Evolutionary conservation across 2,888 invertebrate species (phyloP), one percentile per base, ranked within the genome.

Genomic region (Mactromeris polynyma): DNA sequence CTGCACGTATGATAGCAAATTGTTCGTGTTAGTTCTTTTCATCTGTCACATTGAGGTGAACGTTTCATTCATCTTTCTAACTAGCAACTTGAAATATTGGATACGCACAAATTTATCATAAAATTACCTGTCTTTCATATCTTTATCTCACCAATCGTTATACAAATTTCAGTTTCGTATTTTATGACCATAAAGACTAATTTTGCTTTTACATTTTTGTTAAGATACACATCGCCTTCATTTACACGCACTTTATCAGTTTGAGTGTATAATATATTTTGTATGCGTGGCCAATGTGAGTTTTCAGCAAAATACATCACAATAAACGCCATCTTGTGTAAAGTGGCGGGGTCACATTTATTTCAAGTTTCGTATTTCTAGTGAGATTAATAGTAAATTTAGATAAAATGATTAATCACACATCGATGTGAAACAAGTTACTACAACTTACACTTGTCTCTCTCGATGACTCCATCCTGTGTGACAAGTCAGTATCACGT

Each of bases 31-130:
- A n/a, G n/a, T 64, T 64, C 58, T 26, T 11, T 19, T 64, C 26
- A 64, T 64, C 58, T 51, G n/a, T n/a, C 2, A 64, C 58, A 26
- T 6, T n/a, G 26, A 26, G 26, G 58, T 64, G 26, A 26, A 26
- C n/a, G 26, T 64, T 64, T 64, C 58, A 26, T 64, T 64, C 26
- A 64, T 64, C n/a, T 64, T 26, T n/a, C 26, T 64, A 64, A 36
- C 46, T 54, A 54, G 58, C 36, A 19, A 31, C 51, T 36, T 81
- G 81, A 58, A 33, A 58, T 54, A 81, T 81, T 81, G 81, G 54
- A 81, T 81, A 38, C 54, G 46, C 81, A 81, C 54, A 81, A 81
- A 58, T 81, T 81, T 81, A 81, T 81, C 58, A 81, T 81, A 81
- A 51, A 81, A 81, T 58, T 54, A 14, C 21, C 33, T 54, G 21